A percentile compares a stretch with the other conserved stretches of the same genome.
These are phyloP conservation scores for Sylvilagus floridanus DNA, from an alignment of 2,797 vertebrate species.

Conservation along the genomic window DNA sequence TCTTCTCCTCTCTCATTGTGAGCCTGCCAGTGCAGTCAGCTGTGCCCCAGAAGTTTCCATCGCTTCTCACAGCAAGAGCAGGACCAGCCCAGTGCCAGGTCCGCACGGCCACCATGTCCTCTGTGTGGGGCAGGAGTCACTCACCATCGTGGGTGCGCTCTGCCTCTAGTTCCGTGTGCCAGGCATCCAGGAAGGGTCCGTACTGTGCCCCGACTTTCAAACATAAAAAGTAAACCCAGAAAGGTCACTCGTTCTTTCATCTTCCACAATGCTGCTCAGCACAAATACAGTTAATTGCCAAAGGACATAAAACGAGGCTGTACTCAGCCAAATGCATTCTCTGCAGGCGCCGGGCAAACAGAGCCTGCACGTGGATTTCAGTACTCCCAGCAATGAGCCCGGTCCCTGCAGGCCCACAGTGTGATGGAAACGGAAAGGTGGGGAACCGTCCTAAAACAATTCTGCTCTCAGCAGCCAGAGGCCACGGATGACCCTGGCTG, in stretches of 20 bases:
- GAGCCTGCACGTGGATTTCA: not conserved
- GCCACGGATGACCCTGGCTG: too few species aligned
- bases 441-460: not conserved
- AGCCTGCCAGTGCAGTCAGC: not conserved
- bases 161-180: not conserved
- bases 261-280: not conserved
- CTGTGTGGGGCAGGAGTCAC: not conserved
- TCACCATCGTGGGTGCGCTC: not conserved
- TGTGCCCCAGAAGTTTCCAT: not conserved
- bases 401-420: not conserved
- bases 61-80: not conserved
- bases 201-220: not conserved
- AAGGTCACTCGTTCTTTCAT: not conserved
- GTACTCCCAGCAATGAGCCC: not conserved
- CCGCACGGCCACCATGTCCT: fast-evolving
- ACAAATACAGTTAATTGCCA: not conserved
- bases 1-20: not conserved
- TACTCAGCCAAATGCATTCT: not conserved
- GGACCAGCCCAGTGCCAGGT: not conserved
- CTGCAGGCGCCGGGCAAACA: not conserved
- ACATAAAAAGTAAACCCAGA: not conserved
- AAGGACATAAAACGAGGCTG: not conserved
- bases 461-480: not conserved
- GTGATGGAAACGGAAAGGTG: not conserved
- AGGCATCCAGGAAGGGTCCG: not conserved